These are phyloP conservation scores for Crotalus tigris DNA, from an alignment of 2,113 vertebrate species.

Conservation along the genomic window DNA sequence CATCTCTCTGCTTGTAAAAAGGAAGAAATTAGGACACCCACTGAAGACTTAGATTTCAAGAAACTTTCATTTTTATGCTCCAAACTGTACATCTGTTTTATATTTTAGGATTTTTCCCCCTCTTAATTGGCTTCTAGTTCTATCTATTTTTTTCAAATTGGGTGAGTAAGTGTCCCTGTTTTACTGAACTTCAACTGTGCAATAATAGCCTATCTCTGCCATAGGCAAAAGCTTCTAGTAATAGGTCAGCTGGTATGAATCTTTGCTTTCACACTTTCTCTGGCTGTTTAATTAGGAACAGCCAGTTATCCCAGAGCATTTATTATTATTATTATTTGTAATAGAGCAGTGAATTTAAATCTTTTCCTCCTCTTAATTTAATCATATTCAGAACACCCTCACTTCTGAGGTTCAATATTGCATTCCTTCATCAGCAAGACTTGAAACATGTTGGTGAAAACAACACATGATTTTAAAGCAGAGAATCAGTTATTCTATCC, in stretches of 20 bases:
- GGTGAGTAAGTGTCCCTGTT: background rate
- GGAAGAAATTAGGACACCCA: background rate
- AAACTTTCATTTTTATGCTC: background rate
- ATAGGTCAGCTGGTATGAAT: background rate
- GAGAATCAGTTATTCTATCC: slow-evolving; percentile 18
- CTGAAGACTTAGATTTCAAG: background rate
- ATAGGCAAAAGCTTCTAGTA: background rate
- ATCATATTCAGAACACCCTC: slow-evolving; percentile 35
- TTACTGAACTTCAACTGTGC: background rate
- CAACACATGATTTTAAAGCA: slow-evolving; percentile 29
- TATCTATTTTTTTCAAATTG: background rate
- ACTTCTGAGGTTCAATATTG: slow-evolving; percentile 18
- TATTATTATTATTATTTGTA: background rate
- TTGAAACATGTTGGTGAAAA: slow-evolving; percentile 27
- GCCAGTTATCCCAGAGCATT: slow-evolving; percentile 5
- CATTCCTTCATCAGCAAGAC: slow-evolving; percentile 20
- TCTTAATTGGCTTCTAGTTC: background rate
- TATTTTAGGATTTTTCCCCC: background rate
- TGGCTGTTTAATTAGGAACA: slow-evolving; percentile 3
- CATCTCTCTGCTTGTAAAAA: background rate
- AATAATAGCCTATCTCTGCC: slow-evolving; percentile 27
- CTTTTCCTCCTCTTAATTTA: slow-evolving; percentile 1
- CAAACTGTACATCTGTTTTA: background rate
- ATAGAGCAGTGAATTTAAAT: slow-evolving; percentile 4
- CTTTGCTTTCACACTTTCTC: slow-evolving; percentile 17